A percentile compares a stretch with the other conserved stretches of the same genome.
These are phyloP conservation scores for Drosophila kikkawai DNA, from an alignment of 1,140 invertebrate species.

Conservation along the genomic window DNA sequence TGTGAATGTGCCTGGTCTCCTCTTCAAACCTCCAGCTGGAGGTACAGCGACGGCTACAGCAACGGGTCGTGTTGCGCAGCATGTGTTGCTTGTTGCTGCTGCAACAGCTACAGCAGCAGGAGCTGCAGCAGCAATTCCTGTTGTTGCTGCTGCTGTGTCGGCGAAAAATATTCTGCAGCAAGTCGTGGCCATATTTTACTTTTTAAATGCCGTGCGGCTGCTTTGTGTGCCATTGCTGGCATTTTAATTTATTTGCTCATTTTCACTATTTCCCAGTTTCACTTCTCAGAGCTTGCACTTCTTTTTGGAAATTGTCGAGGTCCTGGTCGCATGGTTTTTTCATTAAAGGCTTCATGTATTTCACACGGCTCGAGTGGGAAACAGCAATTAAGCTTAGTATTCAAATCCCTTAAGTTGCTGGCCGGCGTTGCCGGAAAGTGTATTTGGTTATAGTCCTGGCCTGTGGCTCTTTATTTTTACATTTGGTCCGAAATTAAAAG, in stretches of 20 bases:
- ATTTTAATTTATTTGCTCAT: slow-evolving; percentile 83
- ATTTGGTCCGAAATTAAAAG: slow-evolving; percentile 71
- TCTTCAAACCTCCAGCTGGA: slow-evolving; percentile 49
- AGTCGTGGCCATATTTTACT: slow-evolving; percentile 78
- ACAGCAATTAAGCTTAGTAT: slow-evolving; percentile 22
- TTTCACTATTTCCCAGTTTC: slow-evolving; percentile 71
- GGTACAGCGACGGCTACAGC: slow-evolving; percentile 31
- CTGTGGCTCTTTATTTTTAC: slow-evolving; percentile 40
- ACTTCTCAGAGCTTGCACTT: neutral
- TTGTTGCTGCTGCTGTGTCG: slow-evolving; percentile 62
- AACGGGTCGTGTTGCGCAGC: slow-evolving; percentile 73
- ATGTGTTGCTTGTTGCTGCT: slow-evolving; percentile 79
- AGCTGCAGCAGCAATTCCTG: slow-evolving; percentile 13
- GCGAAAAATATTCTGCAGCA: slow-evolving; percentile 79
- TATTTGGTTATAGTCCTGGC: slow-evolving; percentile 8
- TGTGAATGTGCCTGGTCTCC: slow-evolving; percentile 31
- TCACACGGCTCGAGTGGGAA: slow-evolving; percentile 15
- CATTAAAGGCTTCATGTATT: slow-evolving; percentile 19
- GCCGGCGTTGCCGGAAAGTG: neutral
- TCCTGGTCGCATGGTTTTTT: slow-evolving; percentile 14
- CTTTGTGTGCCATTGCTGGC: slow-evolving; percentile 49
- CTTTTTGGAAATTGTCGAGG: slow-evolving; percentile 20
- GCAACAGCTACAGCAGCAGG: slow-evolving; percentile 23
- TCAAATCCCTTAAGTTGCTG: neutral
- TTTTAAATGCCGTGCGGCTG: slow-evolving; percentile 74